A percentile compares a stretch with the other conserved stretches of the same genome.
Conservation (phyloP, 2,797 vertebrate genomes). For the Odontamblyopus rebecca region DNA sequence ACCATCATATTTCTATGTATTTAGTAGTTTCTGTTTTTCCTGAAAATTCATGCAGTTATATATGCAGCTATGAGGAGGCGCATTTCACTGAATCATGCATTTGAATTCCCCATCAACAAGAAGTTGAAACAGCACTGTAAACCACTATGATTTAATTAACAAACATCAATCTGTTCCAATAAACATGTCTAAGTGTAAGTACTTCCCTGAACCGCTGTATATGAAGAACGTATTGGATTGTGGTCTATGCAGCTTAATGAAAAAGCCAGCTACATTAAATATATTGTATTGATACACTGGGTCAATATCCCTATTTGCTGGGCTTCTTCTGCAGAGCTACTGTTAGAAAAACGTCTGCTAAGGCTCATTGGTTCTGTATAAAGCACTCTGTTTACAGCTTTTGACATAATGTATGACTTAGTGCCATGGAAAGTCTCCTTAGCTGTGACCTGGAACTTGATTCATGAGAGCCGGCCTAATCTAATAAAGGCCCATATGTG, state of each 20-base stretch:
- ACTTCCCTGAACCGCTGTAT: not conserved
- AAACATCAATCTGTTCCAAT: not conserved
- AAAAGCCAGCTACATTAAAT: not conserved
- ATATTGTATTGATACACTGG: slow-evolving; percentile 1
- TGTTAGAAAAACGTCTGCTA: slow-evolving; percentile 28
- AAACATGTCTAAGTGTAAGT: not conserved
- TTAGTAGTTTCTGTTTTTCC: no score
- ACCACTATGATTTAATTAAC: not conserved
- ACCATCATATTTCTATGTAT: not conserved
- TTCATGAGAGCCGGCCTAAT: slow-evolving; percentile 27
- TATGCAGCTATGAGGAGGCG: not conserved
- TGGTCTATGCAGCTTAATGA: not conserved
- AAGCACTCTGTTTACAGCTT: slow-evolving; percentile 38
- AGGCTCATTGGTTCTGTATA: slow-evolving; percentile 26
- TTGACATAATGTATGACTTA: slow-evolving; percentile 27
- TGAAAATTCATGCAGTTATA: not conserved
- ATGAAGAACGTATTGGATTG: not conserved
- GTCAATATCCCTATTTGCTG: slow-evolving; percentile 1
- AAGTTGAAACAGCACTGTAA: not conserved
- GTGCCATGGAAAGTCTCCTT: slow-evolving; percentile 4
- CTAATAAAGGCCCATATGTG: slow-evolving; percentile 12
- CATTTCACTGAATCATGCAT: not conserved
- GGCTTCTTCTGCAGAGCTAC: slow-evolving; percentile 19
- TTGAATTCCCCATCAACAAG: slow-evolving; percentile 10
- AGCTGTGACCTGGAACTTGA: slow-evolving; percentile 34